Evolutionary conservation across 2,888 invertebrate genomes (phyloP).

Genomic region (Maniola hyperantus): DNA sequence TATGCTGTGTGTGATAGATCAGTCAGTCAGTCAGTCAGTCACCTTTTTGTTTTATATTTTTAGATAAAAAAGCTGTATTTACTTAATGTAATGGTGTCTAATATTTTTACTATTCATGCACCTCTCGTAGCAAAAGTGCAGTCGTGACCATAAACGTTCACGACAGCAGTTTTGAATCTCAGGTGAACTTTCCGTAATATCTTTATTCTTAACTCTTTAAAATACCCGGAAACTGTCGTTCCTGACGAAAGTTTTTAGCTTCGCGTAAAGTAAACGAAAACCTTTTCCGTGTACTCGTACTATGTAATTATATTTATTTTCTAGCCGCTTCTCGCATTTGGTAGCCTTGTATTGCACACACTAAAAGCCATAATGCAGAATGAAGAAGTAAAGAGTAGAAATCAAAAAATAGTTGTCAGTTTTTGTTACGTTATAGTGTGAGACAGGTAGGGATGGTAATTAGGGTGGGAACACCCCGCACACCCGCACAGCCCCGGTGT

Average conservation of each 20-base stretch:
- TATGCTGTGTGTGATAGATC: too few species aligned
- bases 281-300: conserved; percentile 19
- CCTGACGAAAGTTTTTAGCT: conserved; percentile 18
- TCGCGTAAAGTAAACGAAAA: conserved; percentile 19
- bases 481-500: too few species aligned
- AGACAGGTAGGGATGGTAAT: too few species aligned
- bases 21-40: too few species aligned
- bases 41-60: too few species aligned
- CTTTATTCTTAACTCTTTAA: conserved; percentile 21
- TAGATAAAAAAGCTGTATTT: too few species aligned
- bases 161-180: conserved; percentile 14
- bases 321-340: neutral
- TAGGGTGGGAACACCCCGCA: too few species aligned
- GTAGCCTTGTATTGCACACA: neutral
- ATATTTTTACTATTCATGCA: neutral
- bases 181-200: conserved; percentile 15
- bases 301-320: conserved; percentile 13
- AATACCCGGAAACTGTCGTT: conserved; percentile 23
- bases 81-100: neutral
- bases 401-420: too few species aligned
- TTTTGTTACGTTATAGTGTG: too few species aligned
- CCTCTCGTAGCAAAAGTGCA: neutral
- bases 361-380: too few species aligned
- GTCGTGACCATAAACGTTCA: conserved; percentile 4
- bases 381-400: neutral